A percentile compares a stretch with the other conserved stretches of the same genome.
Conservation (phyloP, 2,888 invertebrate genomes). For the Melanophora roralis region DNA sequence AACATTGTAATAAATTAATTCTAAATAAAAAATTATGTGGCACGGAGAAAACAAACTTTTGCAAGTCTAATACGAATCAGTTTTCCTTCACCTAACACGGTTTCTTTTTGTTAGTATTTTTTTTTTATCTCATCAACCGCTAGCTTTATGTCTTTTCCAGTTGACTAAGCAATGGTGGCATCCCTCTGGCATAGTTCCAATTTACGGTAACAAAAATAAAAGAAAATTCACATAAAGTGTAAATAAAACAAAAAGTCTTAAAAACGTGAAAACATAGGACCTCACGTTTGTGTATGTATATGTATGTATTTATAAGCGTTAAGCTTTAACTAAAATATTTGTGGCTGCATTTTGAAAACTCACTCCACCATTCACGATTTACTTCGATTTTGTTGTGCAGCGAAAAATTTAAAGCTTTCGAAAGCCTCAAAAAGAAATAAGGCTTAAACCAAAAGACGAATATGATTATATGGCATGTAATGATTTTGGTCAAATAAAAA, state of each 20-base stretch:
- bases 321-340: conserved; percentile 49
- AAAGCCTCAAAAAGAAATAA: background rate
- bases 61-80: conserved; percentile 30
- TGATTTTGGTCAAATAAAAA: conserved; percentile 50
- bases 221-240: conserved; percentile 1
- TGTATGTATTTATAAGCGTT: background rate
- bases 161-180: conserved; percentile 51
- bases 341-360: conserved; percentile 35
- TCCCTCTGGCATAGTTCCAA: conserved; percentile 57
- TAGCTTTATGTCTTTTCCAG: conserved; percentile 60
- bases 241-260: background rate
- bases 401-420: conserved; percentile 12
- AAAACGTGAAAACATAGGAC: no score
- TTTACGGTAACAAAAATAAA: conserved; percentile 55
- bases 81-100: background rate
- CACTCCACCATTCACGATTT: conserved; percentile 16
- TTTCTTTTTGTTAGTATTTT: background rate
- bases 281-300: background rate
- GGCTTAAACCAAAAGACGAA: conserved; percentile 27
- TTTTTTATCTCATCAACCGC: conserved; percentile 55
- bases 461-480: conserved; percentile 58
- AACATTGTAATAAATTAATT: conserved; percentile 3
- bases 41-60: conserved; percentile 7
- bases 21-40: conserved; percentile 25
- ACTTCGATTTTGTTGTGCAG: background rate